Base-by-base conservation (phyloP, 2,888 invertebrate species). In the Leptopilina syphax region DNA sequence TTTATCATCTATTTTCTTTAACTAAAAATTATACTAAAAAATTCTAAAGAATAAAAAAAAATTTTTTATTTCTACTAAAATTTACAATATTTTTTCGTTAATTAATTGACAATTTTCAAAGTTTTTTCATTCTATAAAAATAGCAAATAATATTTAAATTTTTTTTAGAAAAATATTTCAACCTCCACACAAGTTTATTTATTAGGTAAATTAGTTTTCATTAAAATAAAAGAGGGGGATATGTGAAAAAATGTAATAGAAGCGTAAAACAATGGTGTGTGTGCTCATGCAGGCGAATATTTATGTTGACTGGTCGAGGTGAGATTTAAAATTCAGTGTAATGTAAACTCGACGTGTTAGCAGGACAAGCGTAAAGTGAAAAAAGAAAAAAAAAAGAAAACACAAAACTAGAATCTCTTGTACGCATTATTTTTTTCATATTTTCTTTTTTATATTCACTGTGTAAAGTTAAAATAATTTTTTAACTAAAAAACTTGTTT, bases 321-420 rank as follows among this genome's bases (percentile, higher is more conserved):
- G 8, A 50, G 13, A 70, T 27, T 70, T 70, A 34, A 70, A 54
- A 70, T 54, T 54, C 50, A 70, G 27, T 54, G 8, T 24, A 70
- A 70, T 54, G n/a, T 5, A 54, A 70, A 27, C 12, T 70, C 34
- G 34, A 34, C 54, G 34, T 9, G 24, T 47, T 47, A 47, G 68
- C 68, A 68, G 41, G 41, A 66, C 8, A 66, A n/a, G 41, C 41
- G 66, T 66, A 41, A 66, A 41, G 34, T 34, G 12, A 27, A 57
- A 9, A 41, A 5, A 65, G 3, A 27, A 9, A 13, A 8, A 34
- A 13, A 66, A 18, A 34, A 13, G 18, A 18, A 18, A 18, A 18
- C 18, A 18, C 18, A 57, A n/a, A 13, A 57, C 5, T 12, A 57
- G 57, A n/a, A 57, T 60, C 60, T 60, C 4, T 7, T n/a, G 34